phyloP scores from a whole-genome alignment of 1,140 invertebrate genomes.

The Archivesica marissinica region DNA sequence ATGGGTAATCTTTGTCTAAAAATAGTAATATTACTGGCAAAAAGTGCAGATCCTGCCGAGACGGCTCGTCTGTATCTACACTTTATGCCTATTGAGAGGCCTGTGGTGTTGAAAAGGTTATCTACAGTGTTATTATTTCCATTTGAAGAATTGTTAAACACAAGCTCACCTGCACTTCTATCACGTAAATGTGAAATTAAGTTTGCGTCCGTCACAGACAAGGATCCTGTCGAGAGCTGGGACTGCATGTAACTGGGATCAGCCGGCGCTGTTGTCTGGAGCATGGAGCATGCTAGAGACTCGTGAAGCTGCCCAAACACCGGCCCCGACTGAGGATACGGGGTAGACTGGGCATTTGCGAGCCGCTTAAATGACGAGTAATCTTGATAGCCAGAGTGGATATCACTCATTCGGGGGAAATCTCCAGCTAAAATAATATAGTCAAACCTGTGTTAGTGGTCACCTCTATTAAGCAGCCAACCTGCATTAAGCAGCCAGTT shows the following conservation, averaged over 20 bases:
- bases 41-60: no score
- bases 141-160: no score
- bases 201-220: neutral
- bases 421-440: slow-evolving; percentile 36
- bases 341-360: slow-evolving; percentile 39
- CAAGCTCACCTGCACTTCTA: neutral
- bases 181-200: neutral
- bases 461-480: no score
- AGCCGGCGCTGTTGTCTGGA: neutral
- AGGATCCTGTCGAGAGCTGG: neutral
- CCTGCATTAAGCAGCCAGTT: no score
- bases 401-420: slow-evolving; percentile 10
- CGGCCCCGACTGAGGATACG: neutral
- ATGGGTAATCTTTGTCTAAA: no score
- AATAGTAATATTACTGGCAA: no score
- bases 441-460: no score
- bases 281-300: neutral
- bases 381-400: slow-evolving; percentile 1
- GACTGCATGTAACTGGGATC: neutral
- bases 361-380: neutral
- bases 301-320: neutral
- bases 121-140: no score
- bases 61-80: no score
- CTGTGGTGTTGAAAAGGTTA: no score
- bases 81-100: no score